Evolutionary conservation across 92 coral and sea anemone genomes (phyloP).

Genomic region (Porites evermanni): DNA sequence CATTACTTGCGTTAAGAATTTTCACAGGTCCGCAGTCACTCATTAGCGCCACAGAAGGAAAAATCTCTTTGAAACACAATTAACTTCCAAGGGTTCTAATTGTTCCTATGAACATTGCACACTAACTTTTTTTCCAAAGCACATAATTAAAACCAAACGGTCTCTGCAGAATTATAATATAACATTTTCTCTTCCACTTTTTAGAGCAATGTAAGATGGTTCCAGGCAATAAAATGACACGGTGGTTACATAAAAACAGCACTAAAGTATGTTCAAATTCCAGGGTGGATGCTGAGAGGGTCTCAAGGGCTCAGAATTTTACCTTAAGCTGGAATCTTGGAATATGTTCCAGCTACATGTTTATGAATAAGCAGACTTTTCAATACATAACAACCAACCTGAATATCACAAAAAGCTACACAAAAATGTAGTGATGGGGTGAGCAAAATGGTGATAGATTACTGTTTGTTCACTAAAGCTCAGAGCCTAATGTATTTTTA

Average conservation of each 20-base stretch:
- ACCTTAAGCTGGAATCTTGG: background rate
- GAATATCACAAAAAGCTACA: background rate
- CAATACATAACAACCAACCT: background rate
- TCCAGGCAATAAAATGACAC: slow-evolving; percentile 4
- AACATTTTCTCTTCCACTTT: background rate
- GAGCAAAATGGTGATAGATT: slow-evolving; percentile 28
- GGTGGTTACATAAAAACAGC: background rate
- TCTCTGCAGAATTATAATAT: no score
- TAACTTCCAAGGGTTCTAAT: slow-evolving; percentile 9
- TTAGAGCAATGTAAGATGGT: background rate
- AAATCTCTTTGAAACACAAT: background rate
- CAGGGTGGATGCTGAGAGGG: background rate
- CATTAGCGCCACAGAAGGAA: slow-evolving; percentile 24
- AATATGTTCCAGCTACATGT: slow-evolving; percentile 8
- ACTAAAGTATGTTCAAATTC: slow-evolving; percentile 13
- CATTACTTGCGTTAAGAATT: slow-evolving; percentile 40
- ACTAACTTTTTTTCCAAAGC: background rate
- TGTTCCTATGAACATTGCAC: background rate
- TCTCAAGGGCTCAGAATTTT: background rate
- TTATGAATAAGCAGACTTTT: slow-evolving; percentile 6
- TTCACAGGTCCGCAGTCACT: slow-evolving; percentile 10
- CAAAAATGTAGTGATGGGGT: background rate
- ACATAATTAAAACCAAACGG: background rate
- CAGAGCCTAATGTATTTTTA: slow-evolving; percentile 70
- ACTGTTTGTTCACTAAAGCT: slow-evolving; percentile 27